Percentiles rank a stretch among this genome's conserved stretches.
phyloP scores from a whole-genome alignment of 2,113 vertebrate species.

The Shinisaurus crocodilurus region DNA sequence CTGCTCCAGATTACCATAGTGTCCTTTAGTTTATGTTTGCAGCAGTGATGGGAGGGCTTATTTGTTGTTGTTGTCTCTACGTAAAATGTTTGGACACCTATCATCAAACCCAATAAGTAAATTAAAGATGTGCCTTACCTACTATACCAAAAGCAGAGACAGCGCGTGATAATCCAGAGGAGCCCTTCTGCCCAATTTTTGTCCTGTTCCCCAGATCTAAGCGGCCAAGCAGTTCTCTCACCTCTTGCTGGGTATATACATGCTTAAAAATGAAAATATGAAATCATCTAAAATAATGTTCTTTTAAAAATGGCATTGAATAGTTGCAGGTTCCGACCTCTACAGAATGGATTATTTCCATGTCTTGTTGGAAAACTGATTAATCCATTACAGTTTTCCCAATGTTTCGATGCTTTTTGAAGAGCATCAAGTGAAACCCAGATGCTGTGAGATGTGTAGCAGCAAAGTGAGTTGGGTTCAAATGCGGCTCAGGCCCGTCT shows the following conservation, averaged over 20 bases:
- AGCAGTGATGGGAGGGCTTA: background rate
- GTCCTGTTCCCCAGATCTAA: constrained; percentile 94
- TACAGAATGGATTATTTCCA: background rate
- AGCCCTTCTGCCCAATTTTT: constrained; percentile 94
- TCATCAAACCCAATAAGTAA: constrained; percentile 8
- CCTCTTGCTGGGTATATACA: constrained; percentile 93
- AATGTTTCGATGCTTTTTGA: background rate
- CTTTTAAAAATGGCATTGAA: background rate
- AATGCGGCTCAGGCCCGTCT: background rate
- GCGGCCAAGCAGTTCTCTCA: constrained; percentile 91
- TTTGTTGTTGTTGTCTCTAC: background rate
- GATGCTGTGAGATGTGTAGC: background rate
- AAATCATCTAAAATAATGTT: constrained; percentile 5
- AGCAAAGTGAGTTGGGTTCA: background rate
- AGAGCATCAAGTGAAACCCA: background rate
- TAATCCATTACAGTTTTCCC: background rate
- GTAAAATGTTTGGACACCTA: constrained; percentile 59
- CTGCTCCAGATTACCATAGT: constrained; percentile 1
- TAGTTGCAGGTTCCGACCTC: background rate
- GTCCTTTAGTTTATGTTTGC: background rate
- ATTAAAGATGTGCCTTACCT: constrained; percentile 80
- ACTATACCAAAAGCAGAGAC: constrained; percentile 92
- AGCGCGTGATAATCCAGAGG: constrained; percentile 89
- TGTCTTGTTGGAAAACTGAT: background rate
- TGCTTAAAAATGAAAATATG: constrained; percentile 79